These are phyloP conservation scores for Stomatorhinus ivindoensis DNA, from an alignment of 2,113 vertebrate genomes.

Conservation along the genomic window DNA sequence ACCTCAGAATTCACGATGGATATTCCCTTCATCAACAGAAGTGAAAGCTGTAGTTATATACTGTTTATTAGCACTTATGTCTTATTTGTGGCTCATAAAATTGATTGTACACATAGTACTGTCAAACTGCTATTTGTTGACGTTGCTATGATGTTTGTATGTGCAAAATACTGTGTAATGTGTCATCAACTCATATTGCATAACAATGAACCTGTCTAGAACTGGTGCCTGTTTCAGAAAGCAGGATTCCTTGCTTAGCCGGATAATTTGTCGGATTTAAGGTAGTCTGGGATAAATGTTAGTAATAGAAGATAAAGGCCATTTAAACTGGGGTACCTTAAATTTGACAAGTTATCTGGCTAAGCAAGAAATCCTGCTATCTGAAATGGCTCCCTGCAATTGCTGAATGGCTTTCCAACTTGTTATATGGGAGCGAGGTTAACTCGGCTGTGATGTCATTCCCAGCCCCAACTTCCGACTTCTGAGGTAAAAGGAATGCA, in stretches of 20 bases:
- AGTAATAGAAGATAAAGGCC: not conserved
- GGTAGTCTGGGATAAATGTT: not conserved
- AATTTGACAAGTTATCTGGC: not conserved
- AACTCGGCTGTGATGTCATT: not conserved
- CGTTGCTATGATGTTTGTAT: no score
- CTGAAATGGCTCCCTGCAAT: not conserved
- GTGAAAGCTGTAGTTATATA: no score
- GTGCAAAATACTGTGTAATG: not conserved
- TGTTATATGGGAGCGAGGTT: not conserved
- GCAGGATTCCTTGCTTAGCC: no score
- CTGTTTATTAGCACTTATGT: no score
- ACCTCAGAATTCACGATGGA: no score
- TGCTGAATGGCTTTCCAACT: not conserved
- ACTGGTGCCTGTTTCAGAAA: no score
- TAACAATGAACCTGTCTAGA: not conserved
- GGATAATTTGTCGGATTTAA: no score
- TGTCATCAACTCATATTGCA: not conserved
- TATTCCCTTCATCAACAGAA: no score
- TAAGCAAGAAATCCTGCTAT: not conserved
- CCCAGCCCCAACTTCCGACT: not conserved
- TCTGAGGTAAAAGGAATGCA: not conserved
- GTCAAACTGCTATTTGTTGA: not conserved
- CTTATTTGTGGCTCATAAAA: not conserved
- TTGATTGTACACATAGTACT: not conserved
- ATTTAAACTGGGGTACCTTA: not conserved